Percentiles rank a stretch among this genome's conserved stretches.
phyloP scores from a whole-genome alignment of 53 echinoderm and acorn worm species.

The Stichopus horrens region DNA sequence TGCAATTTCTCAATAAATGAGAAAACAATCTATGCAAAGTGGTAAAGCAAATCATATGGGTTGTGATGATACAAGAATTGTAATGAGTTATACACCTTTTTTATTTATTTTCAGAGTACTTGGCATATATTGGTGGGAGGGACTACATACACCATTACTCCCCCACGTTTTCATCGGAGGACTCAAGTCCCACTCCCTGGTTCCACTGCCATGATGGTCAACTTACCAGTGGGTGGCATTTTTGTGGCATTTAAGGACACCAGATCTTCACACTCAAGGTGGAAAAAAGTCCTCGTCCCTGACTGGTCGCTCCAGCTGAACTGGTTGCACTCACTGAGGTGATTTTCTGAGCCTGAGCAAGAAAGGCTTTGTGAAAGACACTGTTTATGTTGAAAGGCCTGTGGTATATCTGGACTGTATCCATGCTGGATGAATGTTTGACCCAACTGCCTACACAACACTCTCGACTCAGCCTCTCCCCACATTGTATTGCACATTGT shows the following conservation, averaged over 20 bases:
- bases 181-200: no score
- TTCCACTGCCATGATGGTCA: no score
- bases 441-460: conserved; percentile 19
- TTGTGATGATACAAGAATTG: no score
- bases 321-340: conserved; percentile 1
- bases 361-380: neutral
- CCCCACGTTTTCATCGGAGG: no score
- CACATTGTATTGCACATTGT: neutral
- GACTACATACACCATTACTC: no score
- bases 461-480: neutral
- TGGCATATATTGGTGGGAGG: no score
- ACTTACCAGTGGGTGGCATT: neutral
- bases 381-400: neutral
- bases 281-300: neutral
- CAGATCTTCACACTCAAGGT: neutral
- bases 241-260: neutral
- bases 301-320: neutral
- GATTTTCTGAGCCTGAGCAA: conserved; percentile 5
- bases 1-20: no score
- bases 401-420: neutral
- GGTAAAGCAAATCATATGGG: no score
- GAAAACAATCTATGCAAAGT: no score
- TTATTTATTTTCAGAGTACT: no score
- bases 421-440: neutral
- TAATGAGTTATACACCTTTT: no score